phyloP scores from a whole-genome alignment of 2,888 invertebrate genomes.

The Drosophila acutilabella region DNA sequence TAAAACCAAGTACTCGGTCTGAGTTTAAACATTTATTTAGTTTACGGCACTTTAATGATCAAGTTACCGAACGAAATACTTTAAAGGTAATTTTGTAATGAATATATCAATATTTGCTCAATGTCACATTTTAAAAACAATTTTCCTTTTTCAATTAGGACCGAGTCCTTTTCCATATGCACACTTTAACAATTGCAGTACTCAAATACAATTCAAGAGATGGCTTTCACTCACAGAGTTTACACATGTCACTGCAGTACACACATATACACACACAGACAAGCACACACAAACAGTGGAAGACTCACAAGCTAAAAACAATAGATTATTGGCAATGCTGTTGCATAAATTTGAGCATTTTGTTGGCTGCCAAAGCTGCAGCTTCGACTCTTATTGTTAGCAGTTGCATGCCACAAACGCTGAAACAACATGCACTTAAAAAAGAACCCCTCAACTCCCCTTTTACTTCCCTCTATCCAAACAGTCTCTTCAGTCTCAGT shows the following conservation, averaged over 20 bases:
- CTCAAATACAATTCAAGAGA: conserved; percentile 35
- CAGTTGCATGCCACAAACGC: conserved; percentile 80
- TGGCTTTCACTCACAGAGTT: conserved; percentile 51
- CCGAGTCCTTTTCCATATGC: conserved; percentile 4
- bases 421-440: conserved; percentile 78
- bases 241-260: conserved; percentile 47
- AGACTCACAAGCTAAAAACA: conserved; percentile 45
- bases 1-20: neutral
- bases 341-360: conserved; percentile 76
- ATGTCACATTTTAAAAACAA: conserved; percentile 23
- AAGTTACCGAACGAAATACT: neutral
- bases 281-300: conserved; percentile 17
- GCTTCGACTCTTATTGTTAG: conserved; percentile 45
- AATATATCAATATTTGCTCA: conserved; percentile 46
- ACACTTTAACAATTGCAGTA: conserved; percentile 33
- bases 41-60: neutral
- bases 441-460: conserved; percentile 2
- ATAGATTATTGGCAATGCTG: conserved; percentile 70
- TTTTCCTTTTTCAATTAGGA: conserved; percentile 25
- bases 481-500: neutral
- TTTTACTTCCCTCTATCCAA: neutral
- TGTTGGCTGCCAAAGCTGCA: conserved; percentile 38
- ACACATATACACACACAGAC: conserved; percentile 11
- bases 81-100: conserved; percentile 39
- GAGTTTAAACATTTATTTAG: neutral